These are phyloP conservation scores for Scaptomyza caliginosa DNA, from an alignment of 2,888 invertebrate species.

Conservation along the genomic window DNA sequence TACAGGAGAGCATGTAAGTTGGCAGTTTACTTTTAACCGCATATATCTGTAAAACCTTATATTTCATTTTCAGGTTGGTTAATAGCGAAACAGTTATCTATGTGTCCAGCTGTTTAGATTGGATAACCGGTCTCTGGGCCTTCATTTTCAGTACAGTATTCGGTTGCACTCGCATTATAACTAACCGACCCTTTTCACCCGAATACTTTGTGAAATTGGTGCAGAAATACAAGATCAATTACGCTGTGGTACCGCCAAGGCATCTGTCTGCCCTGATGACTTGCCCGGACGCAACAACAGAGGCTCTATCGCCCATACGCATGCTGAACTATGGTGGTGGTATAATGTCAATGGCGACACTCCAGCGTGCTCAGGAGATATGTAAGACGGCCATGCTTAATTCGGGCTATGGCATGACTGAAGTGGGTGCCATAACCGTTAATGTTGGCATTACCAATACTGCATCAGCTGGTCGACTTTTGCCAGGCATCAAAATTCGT, in stretches of 20 bases:
- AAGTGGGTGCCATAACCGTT: constrained; percentile 59
- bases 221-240: constrained; percentile 69
- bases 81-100: constrained; percentile 48
- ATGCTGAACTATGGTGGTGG: constrained; percentile 70
- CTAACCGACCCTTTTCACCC: constrained; percentile 60
- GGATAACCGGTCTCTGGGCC: constrained; percentile 63
- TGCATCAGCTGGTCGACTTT: constrained; percentile 65
- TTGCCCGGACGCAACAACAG: constrained; percentile 50
- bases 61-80: constrained; percentile 30
- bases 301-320: constrained; percentile 58
- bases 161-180: constrained; percentile 66
- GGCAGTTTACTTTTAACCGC: no score
- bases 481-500: constrained; percentile 59
- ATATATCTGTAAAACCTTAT: neutral
- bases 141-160: constrained; percentile 51
- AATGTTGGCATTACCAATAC: constrained; percentile 60
- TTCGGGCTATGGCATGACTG: constrained; percentile 74
- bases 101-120: constrained; percentile 67
- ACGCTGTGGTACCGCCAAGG: constrained; percentile 60
- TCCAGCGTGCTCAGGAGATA: constrained; percentile 57
- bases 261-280: constrained; percentile 60
- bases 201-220: constrained; percentile 67
- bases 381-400: constrained; percentile 57
- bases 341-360: constrained; percentile 46
- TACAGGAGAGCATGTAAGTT: constrained; percentile 46